A percentile compares a stretch with the other conserved stretches of the same genome.
Conservation (phyloP, 1,140 invertebrate species). For the Drosophila parvula region DNA sequence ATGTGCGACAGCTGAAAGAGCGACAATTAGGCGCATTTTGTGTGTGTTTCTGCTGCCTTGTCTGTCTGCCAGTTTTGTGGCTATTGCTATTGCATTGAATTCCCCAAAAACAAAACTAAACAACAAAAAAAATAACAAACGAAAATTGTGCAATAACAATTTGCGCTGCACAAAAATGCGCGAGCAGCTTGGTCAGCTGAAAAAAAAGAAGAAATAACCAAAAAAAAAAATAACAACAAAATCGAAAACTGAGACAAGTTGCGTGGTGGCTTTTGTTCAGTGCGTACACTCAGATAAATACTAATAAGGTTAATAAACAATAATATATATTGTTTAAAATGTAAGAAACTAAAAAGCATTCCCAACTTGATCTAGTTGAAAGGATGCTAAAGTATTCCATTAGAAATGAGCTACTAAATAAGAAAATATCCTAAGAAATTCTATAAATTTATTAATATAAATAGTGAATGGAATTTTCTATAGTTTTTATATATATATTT, state of each 20-base stretch:
- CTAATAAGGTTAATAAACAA: too few relatives aligned
- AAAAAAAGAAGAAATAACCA: slow-evolving; percentile 13
- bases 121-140: slow-evolving; percentile 2
- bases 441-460: too few relatives aligned
- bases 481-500: not conserved
- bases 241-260: slow-evolving; percentile 45
- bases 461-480: too few relatives aligned
- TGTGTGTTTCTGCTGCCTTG: slow-evolving; percentile 52
- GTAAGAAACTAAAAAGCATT: not conserved
- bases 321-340: not conserved
- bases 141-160: slow-evolving; percentile 80
- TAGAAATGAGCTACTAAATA: too few relatives aligned
- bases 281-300: not conserved
- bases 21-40: slow-evolving; percentile 80
- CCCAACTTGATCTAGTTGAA: not conserved
- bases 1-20: slow-evolving; percentile 69
- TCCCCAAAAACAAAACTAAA: slow-evolving; percentile 26
- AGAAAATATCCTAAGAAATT: too few relatives aligned
- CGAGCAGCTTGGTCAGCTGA: slow-evolving; percentile 44
- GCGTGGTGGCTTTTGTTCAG: slow-evolving; percentile 32
- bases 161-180: slow-evolving; percentile 77
- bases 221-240: slow-evolving; percentile 22
- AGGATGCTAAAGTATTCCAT: too few relatives aligned
- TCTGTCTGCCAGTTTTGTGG: slow-evolving; percentile 43
- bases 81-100: slow-evolving; percentile 71